Base-by-base conservation (phyloP, 2,797 vertebrate species). In the Halcyon smyrnensis region DNA sequence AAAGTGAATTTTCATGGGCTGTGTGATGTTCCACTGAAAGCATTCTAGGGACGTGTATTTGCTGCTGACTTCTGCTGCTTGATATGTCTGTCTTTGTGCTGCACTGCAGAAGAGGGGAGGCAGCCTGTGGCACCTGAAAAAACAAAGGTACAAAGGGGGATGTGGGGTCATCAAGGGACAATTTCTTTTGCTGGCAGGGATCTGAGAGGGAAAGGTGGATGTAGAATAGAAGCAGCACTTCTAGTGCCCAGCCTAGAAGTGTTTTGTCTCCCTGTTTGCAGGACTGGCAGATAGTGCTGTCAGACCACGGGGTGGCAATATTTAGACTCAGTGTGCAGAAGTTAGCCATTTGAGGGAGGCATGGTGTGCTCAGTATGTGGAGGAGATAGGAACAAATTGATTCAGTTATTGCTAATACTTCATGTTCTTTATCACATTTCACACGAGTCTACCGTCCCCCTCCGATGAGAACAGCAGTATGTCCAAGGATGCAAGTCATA, bases 391-490 rank as follows among this genome's bases (percentile, higher is more conserved):
- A 89, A 78, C 59, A 90, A 97, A 96, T 83, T 9, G 92, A 81
- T 98, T 97, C 84, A 11, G 94, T 96, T 96, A 85, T 50, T 96
- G 94, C 95, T 97, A 96, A 80, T 79, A 85, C 70, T 90, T 83
- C 24, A 39, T 2, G 62, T 78, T 97, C 84, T 93, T 91, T 87
- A 41, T 36, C 6, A 9, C 83, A 48, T 95, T 94, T 95, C 30
- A 37, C 64, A 78, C 36, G 37, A 64, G 76, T 86, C 91, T 80
- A 80, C 93, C 63, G 25, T 17, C 53, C 27, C 41, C 46, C 67
- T 57, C 48, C 78, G 67, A 87, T 37, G 84, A 87, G 84, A 94
- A 46, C 65, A 60, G 46, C 93, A 89, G 46, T 45, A 41, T 25
- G 60, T 85, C 64, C 79, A 84, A 87, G 46, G 65, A 93, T 50